Base-by-base conservation (phyloP, 2,113 vertebrate genomes). In the Atlantisia rogersi region DNA sequence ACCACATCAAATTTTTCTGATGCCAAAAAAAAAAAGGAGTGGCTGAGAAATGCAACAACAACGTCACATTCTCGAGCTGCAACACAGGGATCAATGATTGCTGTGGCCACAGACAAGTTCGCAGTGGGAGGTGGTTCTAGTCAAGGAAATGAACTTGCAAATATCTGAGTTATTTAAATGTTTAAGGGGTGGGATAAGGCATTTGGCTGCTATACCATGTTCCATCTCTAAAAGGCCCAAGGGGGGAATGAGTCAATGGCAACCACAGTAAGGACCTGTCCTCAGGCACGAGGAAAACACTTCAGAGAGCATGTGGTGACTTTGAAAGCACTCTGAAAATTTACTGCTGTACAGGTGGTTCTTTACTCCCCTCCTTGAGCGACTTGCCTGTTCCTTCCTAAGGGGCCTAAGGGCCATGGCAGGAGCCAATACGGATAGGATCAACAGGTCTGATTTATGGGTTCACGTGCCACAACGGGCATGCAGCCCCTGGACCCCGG, bases 391-490 rank as follows among this genome's bases (percentile, higher is more conserved):
- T 6, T 81, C 35, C 52, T 26, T 39, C 44, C 5, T 31, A 22
- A 75, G 26, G 42, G 56, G 60, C 58, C 58, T 5, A 6, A 11
- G 28, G 26, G 52, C 79, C 63, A 28, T 0, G 15, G 12, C 17
- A 84, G 31, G 12, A 71, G 58, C 14, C 55, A 55, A 3, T 4
- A 20, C 85, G 50, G 29, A 16, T 25, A 1, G 40, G 17, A 4
- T 17, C 14, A 8, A 15, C 21, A 1, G 37, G 17, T 4, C 20
- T 14, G 9, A 15, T 24, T 29, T 42, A 56, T 56, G 11, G 39
- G 68, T 39, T 92, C 48, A 2, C 0, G 3, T 37, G 32, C 15
- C 71, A 21, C 70, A 53, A 10, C 0, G 4, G 13, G 12, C 40
- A 40, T 26, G 12, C 53, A 2, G 9, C 2, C 14, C 10, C 0